Conservation (phyloP, 2,888 invertebrate genomes). For the Drymonia ruficornis region DNA sequence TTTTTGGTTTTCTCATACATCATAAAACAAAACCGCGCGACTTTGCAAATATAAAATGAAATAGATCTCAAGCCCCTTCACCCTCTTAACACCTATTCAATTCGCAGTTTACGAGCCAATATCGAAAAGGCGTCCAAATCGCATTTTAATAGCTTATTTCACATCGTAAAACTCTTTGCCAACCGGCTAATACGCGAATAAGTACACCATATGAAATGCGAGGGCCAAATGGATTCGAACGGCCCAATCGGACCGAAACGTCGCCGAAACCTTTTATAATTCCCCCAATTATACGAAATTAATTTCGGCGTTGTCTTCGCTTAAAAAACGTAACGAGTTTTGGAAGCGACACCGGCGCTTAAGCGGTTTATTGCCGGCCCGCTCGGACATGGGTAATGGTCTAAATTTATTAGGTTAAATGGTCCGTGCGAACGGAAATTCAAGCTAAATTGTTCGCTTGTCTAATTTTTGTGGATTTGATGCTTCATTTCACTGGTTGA, state of each 20-base stretch:
- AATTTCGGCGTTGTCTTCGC: constrained; percentile 71
- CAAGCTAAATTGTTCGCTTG: constrained; percentile 72
- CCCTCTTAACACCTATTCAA: not conserved
- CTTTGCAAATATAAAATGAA: not conserved
- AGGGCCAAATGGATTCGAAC: constrained; percentile 23
- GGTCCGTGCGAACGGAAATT: constrained; percentile 71
- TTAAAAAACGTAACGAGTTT: constrained; percentile 70
- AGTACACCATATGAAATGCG: constrained; percentile 16
- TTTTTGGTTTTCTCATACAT: too few relatives aligned
- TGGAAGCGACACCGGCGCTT: constrained; percentile 67
- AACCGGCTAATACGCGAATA: not conserved
- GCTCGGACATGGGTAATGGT: constrained; percentile 78
- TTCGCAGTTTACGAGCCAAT: not conserved
- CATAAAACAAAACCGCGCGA: too few relatives aligned
- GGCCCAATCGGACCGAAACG: constrained; percentile 31
- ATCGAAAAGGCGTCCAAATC: constrained; percentile 4
- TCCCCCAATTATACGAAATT: constrained; percentile 68
- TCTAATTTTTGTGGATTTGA: constrained; percentile 78
- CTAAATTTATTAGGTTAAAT: constrained; percentile 82
- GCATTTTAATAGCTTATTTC: constrained; percentile 3
- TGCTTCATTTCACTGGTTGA: constrained; percentile 64
- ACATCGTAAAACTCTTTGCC: constrained; percentile 1
- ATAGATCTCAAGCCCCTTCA: not conserved
- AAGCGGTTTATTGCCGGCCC: constrained; percentile 68
- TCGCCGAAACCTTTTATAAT: constrained; percentile 50